Evolutionary conservation across 2,113 vertebrate species (phyloP).

Genomic region (Galemys pyrenaicus): DNA sequence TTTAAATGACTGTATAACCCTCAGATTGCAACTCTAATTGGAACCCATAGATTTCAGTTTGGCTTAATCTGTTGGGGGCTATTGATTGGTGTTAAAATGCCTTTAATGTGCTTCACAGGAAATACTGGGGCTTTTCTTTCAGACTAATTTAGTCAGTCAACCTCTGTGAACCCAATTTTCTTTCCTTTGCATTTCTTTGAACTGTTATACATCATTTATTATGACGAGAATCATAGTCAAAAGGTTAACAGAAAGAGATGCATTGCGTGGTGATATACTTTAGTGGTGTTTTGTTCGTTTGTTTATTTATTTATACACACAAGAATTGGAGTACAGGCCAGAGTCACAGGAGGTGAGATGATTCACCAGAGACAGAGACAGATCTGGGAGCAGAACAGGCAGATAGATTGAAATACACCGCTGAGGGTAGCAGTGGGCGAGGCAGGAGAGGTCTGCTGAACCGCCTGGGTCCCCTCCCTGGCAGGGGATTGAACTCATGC

Average conservation of each 20-base stretch:
- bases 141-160: not conserved
- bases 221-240: not conserved
- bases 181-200: conserved; percentile 36
- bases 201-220: not conserved
- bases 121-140: not conserved
- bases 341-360: too few relatives aligned
- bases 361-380: too few relatives aligned
- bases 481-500: too few relatives aligned
- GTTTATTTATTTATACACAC: too few relatives aligned
- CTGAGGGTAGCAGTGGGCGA: too few relatives aligned
- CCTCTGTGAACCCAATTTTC: not conserved
- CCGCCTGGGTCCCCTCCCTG: too few relatives aligned
- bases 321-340: too few relatives aligned
- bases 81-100: not conserved
- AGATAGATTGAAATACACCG: too few relatives aligned
- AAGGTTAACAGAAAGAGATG: not conserved
- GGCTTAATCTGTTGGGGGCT: not conserved
- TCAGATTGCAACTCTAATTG: not conserved
- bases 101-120: not conserved
- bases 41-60: conserved; percentile 3
- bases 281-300: not conserved
- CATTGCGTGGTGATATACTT: not conserved
- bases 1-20: not conserved
- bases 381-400: too few relatives aligned
- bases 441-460: too few relatives aligned